These are phyloP conservation scores for Neosilurus mollespiculum DNA, from an alignment of 2,797 vertebrate species.

Conservation along the genomic window DNA sequence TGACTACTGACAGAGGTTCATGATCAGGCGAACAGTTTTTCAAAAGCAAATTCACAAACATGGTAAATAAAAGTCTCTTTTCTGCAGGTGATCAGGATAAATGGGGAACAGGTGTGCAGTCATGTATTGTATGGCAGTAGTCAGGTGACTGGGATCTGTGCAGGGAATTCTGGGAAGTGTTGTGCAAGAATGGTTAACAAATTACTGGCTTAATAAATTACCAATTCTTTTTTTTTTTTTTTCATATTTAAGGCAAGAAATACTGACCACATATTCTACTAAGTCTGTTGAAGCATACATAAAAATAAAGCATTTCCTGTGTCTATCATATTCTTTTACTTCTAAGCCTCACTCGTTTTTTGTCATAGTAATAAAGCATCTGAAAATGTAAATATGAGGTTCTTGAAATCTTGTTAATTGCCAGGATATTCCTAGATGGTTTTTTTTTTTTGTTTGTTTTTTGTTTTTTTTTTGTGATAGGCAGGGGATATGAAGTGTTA, in stretches of 20 bases:
- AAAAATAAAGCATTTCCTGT: not conserved
- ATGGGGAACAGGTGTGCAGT: no score
- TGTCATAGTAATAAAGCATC: slow-evolving; percentile 7
- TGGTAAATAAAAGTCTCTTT: no score
- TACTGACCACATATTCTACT: not conserved
- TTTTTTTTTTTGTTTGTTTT: not conserved
- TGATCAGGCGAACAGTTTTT: no score
- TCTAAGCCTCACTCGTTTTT: not conserved
- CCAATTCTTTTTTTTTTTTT: not conserved
- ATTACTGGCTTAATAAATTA: not conserved
- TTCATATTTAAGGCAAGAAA: not conserved
- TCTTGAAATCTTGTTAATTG: slow-evolving; percentile 70
- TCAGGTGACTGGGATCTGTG: no score
- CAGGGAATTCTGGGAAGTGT: no score
- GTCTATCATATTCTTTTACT: slow-evolving; percentile 6
- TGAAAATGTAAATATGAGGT: slow-evolving; percentile 54
- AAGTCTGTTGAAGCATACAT: not conserved
- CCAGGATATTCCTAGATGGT: slow-evolving; percentile 66
- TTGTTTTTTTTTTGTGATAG: slow-evolving; percentile 1
- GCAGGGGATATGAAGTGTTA: slow-evolving; percentile 28
- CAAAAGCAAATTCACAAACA: no score
- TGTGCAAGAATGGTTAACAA: no score
- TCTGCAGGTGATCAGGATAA: no score
- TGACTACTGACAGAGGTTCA: no score
- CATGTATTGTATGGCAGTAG: no score